Conservation (phyloP, 2,797 vertebrate genomes). For the Sebastes itinus region DNA sequence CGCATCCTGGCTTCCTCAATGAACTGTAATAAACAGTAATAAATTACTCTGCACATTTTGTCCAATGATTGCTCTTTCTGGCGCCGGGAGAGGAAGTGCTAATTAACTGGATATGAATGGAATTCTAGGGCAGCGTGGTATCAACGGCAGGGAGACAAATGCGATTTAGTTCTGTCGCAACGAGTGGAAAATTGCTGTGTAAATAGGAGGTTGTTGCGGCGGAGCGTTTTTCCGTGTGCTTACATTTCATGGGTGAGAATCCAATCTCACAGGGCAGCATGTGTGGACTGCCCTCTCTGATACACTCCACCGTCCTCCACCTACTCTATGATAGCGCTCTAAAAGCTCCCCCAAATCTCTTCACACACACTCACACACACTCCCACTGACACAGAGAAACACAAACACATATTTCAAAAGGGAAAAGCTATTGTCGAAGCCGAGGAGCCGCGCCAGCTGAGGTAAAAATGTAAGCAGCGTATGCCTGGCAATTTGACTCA, state of each 20-base stretch:
- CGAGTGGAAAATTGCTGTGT: conserved; percentile 80
- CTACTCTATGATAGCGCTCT: conserved; percentile 78
- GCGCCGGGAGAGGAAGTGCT: conserved; percentile 65
- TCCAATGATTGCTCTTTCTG: conserved; percentile 73
- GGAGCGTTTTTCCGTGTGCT: conserved; percentile 72
- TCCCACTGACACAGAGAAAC: conserved; percentile 50
- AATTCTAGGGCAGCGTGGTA: conserved; percentile 61
- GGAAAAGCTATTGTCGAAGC: conserved; percentile 56
- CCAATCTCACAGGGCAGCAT: conserved; percentile 77
- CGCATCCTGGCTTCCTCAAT: conserved; percentile 63
- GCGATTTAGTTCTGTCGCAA: conserved; percentile 70
- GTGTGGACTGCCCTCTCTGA: conserved; percentile 71
- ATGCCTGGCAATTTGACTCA: conserved; percentile 57
- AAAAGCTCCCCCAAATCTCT: conserved; percentile 72
- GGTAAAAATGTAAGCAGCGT: conserved; percentile 42
- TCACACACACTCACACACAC: conserved; percentile 51
- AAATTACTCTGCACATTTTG: conserved; percentile 71
- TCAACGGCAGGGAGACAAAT: conserved; percentile 73
- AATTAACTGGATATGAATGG: conserved; percentile 79
- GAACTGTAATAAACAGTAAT: conserved; percentile 77
- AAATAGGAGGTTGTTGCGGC: conserved; percentile 80
- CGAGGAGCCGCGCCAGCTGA: conserved; percentile 28
- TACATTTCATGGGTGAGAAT: conserved; percentile 83
- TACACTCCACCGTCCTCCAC: conserved; percentile 73
- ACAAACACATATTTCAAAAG: conserved; percentile 68